Conservation (phyloP, 2,888 invertebrate genomes). For the Xestia c-nigrum region DNA sequence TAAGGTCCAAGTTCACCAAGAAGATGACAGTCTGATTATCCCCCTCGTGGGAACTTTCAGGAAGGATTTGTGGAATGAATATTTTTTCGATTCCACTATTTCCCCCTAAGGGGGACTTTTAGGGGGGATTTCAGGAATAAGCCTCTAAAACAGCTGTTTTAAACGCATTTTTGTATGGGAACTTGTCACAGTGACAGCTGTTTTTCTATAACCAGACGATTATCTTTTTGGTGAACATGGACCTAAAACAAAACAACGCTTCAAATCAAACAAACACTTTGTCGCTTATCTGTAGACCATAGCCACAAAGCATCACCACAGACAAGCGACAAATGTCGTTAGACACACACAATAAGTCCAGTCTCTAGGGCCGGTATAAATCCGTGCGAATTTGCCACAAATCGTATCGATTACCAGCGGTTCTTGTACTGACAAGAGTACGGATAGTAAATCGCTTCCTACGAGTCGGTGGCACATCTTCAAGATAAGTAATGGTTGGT, state of each 20-base stretch:
- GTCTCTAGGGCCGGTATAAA: slow-evolving; percentile 42
- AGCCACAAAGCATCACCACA: background rate
- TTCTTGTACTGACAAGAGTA: background rate
- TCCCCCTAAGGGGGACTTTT: too few species aligned
- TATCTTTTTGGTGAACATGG: too few species aligned
- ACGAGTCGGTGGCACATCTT: slow-evolving; percentile 10
- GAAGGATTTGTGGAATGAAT: too few species aligned
- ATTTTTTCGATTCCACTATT: too few species aligned
- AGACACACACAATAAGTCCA: slow-evolving; percentile 38
- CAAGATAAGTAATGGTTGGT: slow-evolving; percentile 14
- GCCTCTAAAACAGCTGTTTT: too few species aligned
- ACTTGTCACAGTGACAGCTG: too few species aligned
- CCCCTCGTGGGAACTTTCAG: too few species aligned
- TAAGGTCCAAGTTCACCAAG: too few species aligned
- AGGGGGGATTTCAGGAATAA: too few species aligned
- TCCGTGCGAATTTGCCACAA: slow-evolving; percentile 53
- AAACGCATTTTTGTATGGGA: too few species aligned
- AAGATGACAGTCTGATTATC: too few species aligned
- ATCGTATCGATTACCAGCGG: slow-evolving; percentile 42
- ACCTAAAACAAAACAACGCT: background rate
- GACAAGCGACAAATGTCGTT: slow-evolving; percentile 40
- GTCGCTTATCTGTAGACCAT: background rate
- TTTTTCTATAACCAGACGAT: too few species aligned
- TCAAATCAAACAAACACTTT: slow-evolving; percentile 1
- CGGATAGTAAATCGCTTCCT: slow-evolving; percentile 29